Percentiles rank a stretch among this genome's conserved stretches.
These are phyloP conservation scores for Monopterus albus DNA, from an alignment of 2,113 vertebrate genomes.

Conservation along the genomic window DNA sequence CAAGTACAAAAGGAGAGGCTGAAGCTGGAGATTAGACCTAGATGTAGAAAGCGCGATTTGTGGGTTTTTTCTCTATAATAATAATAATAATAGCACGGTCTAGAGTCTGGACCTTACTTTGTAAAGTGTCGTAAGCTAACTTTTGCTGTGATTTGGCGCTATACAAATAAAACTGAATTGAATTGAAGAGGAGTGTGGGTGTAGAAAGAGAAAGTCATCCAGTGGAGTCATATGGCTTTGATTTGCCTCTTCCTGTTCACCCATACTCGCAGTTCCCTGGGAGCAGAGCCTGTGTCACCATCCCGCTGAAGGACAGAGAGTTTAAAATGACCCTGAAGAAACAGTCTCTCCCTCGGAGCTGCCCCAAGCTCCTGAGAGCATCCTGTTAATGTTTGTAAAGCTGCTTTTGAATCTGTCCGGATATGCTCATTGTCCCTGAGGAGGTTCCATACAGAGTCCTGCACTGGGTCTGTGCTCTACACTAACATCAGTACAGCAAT, in stretches of 20 bases:
- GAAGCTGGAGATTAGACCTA: not conserved
- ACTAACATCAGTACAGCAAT: conserved; percentile 54
- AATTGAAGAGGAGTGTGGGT: conserved; percentile 24
- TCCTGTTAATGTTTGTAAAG: conserved; percentile 74
- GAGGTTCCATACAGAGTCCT: conserved; percentile 53
- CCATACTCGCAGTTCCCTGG: conserved; percentile 56
- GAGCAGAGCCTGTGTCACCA: conserved; percentile 54
- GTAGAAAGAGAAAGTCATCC: conserved; percentile 50
- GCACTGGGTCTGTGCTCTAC: conserved; percentile 40
- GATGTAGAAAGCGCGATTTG: too few species aligned
- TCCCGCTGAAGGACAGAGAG: conserved; percentile 47
- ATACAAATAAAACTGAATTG: too few species aligned
- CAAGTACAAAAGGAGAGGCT: not conserved
- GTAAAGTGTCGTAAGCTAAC: too few species aligned
- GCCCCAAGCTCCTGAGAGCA: conserved; percentile 42
- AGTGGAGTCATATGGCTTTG: conserved; percentile 64
- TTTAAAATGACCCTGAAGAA: conserved; percentile 62
- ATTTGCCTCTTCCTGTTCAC: conserved; percentile 70
- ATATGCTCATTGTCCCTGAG: conserved; percentile 67
- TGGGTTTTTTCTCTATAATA: too few species aligned
- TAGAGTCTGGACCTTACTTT: too few species aligned
- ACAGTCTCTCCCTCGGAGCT: conserved; percentile 45
- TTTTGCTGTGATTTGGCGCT: too few species aligned
- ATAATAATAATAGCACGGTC: too few species aligned
- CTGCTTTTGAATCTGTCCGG: conserved; percentile 75